Evolutionary conservation across 2,797 vertebrate species (phyloP).

Genomic region (Holocentrus rufus): DNA sequence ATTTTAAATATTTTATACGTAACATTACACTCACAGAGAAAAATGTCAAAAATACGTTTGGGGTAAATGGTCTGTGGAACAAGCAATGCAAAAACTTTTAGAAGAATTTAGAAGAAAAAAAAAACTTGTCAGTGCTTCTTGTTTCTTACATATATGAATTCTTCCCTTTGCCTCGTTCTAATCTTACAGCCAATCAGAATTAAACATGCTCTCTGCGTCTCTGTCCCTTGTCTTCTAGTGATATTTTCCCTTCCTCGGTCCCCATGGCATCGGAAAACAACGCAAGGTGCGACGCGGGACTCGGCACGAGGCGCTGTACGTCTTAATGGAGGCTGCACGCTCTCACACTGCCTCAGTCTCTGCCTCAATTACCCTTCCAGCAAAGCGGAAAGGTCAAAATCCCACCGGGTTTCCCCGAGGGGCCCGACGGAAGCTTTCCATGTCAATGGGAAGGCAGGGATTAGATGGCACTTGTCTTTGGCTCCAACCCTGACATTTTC

Average conservation of each 20-base stretch:
- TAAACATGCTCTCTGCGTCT: background rate
- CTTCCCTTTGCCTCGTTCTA: no score
- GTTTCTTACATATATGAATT: no score
- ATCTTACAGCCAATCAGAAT: no score
- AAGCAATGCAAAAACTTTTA: no score
- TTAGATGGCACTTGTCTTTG: conserved; percentile 8
- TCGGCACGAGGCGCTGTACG: background rate
- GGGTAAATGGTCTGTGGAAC: no score
- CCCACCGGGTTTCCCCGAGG: conserved; percentile 19
- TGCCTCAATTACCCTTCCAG: conserved; percentile 35
- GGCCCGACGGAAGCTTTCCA: conserved; percentile 3
- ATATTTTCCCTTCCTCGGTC: background rate
- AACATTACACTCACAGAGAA: no score
- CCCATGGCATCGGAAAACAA: conserved; percentile 22
- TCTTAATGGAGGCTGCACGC: conserved; percentile 23
- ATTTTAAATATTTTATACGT: no score
- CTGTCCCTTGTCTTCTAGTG: background rate
- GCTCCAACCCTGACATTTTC: conserved; percentile 13
- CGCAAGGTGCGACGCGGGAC: background rate
- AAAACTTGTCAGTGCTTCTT: no score
- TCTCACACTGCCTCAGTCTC: conserved; percentile 22
- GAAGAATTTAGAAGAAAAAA: no score
- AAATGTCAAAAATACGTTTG: no score
- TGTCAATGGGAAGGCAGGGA: conserved; percentile 27
- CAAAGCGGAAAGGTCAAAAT: conserved; percentile 46